phyloP scores from a whole-genome alignment of 2,797 vertebrate species.

The Glossophaga mutica region DNA sequence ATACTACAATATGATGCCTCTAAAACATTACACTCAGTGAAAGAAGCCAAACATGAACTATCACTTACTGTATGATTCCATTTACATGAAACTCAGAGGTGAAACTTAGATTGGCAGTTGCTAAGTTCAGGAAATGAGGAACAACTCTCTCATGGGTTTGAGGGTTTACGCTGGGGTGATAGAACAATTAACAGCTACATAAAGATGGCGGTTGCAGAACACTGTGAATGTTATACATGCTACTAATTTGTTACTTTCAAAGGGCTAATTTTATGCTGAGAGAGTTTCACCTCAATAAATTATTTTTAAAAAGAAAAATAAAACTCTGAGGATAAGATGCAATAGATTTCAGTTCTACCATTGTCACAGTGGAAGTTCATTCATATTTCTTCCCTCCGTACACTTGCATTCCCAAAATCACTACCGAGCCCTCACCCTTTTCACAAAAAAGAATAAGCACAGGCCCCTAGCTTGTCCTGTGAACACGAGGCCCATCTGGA shows the following conservation, averaged over 20 bases:
- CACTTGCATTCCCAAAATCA: background rate
- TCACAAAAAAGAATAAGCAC: background rate
- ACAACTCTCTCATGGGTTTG: background rate
- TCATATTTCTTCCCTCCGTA: background rate
- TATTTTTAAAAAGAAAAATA: background rate
- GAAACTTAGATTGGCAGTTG: background rate
- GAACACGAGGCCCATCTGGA: accelerated
- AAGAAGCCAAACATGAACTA: background rate
- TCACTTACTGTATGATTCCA: accelerated
- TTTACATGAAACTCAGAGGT: background rate
- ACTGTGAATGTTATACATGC: background rate
- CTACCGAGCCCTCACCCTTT: background rate
- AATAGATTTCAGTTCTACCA: background rate
- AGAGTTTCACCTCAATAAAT: background rate
- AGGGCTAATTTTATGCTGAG: background rate
- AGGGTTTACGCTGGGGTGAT: background rate
- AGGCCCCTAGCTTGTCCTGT: background rate
- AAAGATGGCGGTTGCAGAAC: background rate
- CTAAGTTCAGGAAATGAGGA: background rate
- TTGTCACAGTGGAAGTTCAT: background rate
- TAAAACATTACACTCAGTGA: background rate
- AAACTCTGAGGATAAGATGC: background rate
- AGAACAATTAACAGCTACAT: background rate
- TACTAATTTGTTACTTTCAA: background rate
- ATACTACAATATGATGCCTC: background rate